Evolutionary conservation across 2,888 invertebrate genomes (phyloP).

Genomic region (Zeuzera pyrina): DNA sequence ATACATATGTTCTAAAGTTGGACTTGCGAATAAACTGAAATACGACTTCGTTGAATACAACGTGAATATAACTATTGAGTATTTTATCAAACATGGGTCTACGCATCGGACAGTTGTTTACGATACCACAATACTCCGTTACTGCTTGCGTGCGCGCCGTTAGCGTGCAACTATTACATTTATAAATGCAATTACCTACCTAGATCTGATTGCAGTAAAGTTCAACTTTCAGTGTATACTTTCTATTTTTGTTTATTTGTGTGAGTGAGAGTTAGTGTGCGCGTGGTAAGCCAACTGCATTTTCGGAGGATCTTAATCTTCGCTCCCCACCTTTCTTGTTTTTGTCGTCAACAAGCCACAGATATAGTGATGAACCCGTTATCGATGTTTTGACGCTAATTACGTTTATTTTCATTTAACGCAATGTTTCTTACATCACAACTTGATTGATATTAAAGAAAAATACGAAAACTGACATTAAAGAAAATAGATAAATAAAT

Average conservation of each 20-base stretch:
- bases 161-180: constrained; percentile 41
- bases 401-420: neutral
- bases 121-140: constrained; percentile 57
- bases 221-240: neutral
- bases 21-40: no score
- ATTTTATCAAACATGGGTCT: constrained; percentile 47
- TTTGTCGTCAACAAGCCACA: constrained; percentile 56
- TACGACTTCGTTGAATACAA: no score
- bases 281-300: constrained; percentile 53
- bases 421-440: no score
- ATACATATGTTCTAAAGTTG: no score
- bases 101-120: constrained; percentile 58
- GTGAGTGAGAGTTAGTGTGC: constrained; percentile 48
- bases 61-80: no score
- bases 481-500: no score
- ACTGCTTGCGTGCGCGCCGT: constrained; percentile 43
- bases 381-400: constrained; percentile 27
- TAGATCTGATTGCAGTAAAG: no score
- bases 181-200: no score
- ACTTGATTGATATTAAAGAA: no score
- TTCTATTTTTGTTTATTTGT: constrained; percentile 21
- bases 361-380: constrained; percentile 36
- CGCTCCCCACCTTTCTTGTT: constrained; percentile 48
- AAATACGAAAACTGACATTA: no score
- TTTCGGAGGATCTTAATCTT: constrained; percentile 59